A percentile compares a stretch with the other conserved stretches of the same genome.
phyloP scores from a whole-genome alignment of 1,140 invertebrate species.

The Zaprionus ghesquierei region DNA sequence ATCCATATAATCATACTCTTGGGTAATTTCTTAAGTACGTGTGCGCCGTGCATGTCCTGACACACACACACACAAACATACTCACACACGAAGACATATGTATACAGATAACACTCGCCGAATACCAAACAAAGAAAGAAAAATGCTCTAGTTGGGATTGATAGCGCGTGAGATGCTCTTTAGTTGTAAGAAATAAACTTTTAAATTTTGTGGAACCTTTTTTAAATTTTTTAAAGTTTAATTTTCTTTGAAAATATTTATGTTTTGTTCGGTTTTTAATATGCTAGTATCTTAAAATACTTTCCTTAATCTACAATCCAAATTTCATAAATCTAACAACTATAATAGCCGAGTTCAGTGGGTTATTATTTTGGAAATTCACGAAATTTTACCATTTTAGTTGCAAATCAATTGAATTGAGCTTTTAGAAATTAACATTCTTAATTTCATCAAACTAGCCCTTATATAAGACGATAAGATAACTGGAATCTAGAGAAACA shows the following conservation, averaged over 20 bases:
- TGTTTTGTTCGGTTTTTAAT: too few relatives aligned
- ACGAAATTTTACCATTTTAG: too few relatives aligned
- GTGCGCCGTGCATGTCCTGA: constrained; percentile 8
- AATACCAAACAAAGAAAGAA: constrained; percentile 6
- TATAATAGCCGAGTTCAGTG: not conserved
- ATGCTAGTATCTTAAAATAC: too few relatives aligned
- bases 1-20: constrained; percentile 13
- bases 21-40: constrained; percentile 16
- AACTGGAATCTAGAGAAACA: too few relatives aligned
- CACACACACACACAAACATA: not conserved
- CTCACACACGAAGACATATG: not conserved
- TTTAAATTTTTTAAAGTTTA: too few relatives aligned
- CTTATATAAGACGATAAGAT: too few relatives aligned
- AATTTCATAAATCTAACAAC: not conserved
- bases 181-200: not conserved
- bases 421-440: not conserved
- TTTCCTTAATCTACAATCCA: too few relatives aligned
- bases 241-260: too few relatives aligned
- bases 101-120: not conserved
- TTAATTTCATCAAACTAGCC: too few relatives aligned
- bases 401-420: not conserved
- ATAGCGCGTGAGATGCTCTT: not conserved
- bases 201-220: not conserved
- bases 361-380: too few relatives aligned
- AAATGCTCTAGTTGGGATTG: not conserved